These are phyloP conservation scores for Cheirogaleus medius DNA, from an alignment of 2,113 vertebrate species.

Conservation along the genomic window DNA sequence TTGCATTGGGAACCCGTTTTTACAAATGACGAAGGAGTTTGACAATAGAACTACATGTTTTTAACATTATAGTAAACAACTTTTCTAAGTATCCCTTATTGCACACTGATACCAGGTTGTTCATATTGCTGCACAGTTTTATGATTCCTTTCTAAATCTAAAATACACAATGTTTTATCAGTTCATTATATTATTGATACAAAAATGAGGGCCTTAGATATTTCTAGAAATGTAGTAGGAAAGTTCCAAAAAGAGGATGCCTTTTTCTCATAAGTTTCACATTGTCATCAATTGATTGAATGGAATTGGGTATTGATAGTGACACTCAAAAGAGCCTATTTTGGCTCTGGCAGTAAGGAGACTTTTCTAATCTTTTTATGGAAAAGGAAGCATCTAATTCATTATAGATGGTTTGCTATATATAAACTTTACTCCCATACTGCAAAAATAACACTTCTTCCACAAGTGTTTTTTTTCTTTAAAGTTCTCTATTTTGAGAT, in stretches of 20 bases:
- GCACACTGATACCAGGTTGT: neutral
- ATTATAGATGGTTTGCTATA: neutral
- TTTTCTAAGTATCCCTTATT: neutral
- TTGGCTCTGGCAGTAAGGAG: neutral
- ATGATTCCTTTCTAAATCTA: conserved; percentile 21
- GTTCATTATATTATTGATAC: neutral
- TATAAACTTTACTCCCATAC: neutral
- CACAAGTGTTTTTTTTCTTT: neutral
- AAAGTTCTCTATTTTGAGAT: conserved; percentile 43
- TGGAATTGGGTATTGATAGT: neutral
- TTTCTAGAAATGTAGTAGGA: neutral
- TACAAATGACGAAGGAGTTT: neutral
- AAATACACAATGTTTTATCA: conserved; percentile 1
- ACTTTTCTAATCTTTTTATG: neutral
- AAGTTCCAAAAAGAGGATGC: neutral
- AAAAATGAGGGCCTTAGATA: neutral
- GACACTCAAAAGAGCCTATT: neutral
- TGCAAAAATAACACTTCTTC: neutral
- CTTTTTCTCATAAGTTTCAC: neutral
- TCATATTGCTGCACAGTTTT: neutral
- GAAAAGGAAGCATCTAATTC: conserved; percentile 5
- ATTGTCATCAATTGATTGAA: neutral
- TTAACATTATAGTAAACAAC: neutral
- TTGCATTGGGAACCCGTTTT: neutral
- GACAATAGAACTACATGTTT: neutral